Percentiles rank a stretch among this genome's conserved stretches.
phyloP scores from a whole-genome alignment of 2,888 invertebrate genomes.

The Scaptomyza tumidula region DNA sequence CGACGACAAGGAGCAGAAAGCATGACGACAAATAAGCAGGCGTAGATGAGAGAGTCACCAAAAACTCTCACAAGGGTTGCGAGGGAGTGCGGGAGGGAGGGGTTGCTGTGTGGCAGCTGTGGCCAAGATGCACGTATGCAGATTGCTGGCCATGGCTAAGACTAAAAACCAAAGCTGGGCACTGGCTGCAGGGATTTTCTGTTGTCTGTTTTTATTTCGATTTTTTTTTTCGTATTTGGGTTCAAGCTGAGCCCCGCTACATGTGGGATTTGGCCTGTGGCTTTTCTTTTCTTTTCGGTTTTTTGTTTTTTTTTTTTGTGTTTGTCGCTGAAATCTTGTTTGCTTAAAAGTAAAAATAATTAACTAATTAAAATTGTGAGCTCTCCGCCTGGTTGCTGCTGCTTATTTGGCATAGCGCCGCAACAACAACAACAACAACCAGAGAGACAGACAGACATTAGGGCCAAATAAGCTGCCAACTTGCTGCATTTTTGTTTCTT shows the following conservation, averaged over 20 bases:
- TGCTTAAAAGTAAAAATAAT: conserved; percentile 81
- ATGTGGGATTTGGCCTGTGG: conserved; percentile 27
- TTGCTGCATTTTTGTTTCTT: conserved; percentile 35
- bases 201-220: neutral
- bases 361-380: conserved; percentile 81
- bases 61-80: neutral
- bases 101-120: conserved; percentile 27
- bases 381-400: conserved; percentile 51
- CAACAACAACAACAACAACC: conserved; percentile 14
- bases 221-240: neutral
- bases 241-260: conserved; percentile 30
- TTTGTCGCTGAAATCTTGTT: conserved; percentile 79
- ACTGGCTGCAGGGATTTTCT: conserved; percentile 49
- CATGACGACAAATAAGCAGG: conserved; percentile 63
- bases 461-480: conserved; percentile 78
- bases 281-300: neutral
- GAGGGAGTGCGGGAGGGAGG: conserved; percentile 1
- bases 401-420: conserved; percentile 2
- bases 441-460: conserved; percentile 58
- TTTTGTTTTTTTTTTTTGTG: conserved; percentile 51
- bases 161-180: conserved; percentile 35
- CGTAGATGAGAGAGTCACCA: conserved; percentile 47
- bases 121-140: conserved; percentile 79
- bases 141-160: conserved; percentile 71
- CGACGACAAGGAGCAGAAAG: conserved; percentile 39